Evolutionary conservation across 2,888 invertebrate genomes (phyloP).

Genomic region (Dicyrtomina minuta): DNA sequence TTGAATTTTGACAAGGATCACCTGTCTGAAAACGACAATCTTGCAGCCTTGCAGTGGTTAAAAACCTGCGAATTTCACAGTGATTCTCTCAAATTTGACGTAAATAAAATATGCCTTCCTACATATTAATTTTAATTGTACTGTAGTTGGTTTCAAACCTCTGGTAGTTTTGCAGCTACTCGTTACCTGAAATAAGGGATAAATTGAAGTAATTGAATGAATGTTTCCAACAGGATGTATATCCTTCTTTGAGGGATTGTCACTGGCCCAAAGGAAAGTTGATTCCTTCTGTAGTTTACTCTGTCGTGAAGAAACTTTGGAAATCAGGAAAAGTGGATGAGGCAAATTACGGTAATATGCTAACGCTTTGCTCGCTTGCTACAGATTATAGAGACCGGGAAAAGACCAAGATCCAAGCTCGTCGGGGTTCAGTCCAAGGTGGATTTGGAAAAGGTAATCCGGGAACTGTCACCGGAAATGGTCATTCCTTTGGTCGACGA

Average conservation of each 20-base stretch:
- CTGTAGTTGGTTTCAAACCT: too few relatives aligned
- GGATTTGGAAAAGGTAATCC: not conserved
- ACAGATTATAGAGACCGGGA: too few relatives aligned
- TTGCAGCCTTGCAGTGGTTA: conserved; percentile 10
- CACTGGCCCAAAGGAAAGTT: conserved; percentile 13
- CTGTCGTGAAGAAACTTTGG: not conserved
- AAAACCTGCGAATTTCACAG: conserved; percentile 10
- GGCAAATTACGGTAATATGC: too few relatives aligned
- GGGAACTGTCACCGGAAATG: not conserved
- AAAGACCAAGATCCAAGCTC: not conserved
- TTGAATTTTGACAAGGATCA: not conserved
- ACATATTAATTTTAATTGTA: too few relatives aligned
- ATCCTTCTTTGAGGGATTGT: not conserved
- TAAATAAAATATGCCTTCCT: too few relatives aligned
- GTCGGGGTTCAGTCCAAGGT: not conserved
- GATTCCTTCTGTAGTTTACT: not conserved
- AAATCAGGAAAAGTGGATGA: conserved; percentile 17
- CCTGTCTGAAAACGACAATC: conserved; percentile 2
- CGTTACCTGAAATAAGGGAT: too few relatives aligned
- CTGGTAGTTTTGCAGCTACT: too few relatives aligned
- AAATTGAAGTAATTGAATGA: too few relatives aligned
- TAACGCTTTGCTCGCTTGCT: too few relatives aligned
- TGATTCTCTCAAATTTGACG: conserved; percentile 9
- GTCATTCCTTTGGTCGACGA: not conserved
- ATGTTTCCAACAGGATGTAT: not conserved